Percentiles rank a stretch among this genome's conserved stretches.
Conservation (phyloP, 2,797 vertebrate species). For the Moxostoma hubbsi region DNA sequence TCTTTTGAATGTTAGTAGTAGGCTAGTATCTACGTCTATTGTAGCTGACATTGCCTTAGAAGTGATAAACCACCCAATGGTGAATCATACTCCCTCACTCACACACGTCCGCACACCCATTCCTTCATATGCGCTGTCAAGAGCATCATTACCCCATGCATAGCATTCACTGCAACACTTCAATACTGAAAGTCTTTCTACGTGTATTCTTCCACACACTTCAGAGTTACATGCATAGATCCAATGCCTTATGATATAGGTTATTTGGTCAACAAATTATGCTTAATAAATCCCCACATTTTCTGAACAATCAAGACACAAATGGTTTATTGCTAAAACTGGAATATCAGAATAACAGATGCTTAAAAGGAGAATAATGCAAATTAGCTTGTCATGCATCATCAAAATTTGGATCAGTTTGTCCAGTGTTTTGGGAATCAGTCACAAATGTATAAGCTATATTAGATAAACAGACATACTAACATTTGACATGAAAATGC, state of each 20-base stretch:
- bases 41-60: constrained; percentile 53
- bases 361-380: constrained; percentile 18
- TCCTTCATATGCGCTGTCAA: neutral
- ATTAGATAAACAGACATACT: neutral
- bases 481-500: neutral
- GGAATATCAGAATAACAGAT: constrained; percentile 29
- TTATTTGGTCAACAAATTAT: constrained; percentile 23
- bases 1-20: constrained; percentile 59
- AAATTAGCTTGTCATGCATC: neutral
- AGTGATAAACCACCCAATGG: constrained; percentile 66
- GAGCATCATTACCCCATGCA: neutral
- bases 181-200: neutral
- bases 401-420: neutral
- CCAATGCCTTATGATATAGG: neutral
- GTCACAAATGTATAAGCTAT: neutral
- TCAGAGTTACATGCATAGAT: neutral
- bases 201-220: neutral
- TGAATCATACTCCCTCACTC: constrained; percentile 66
- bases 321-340: constrained; percentile 28
- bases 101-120: constrained; percentile 24
- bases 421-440: neutral
- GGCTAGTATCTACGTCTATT: constrained; percentile 53
- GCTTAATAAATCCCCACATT: constrained; percentile 8
- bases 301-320: constrained; percentile 2
- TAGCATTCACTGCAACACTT: too few species aligned